Evolutionary conservation across 2,888 invertebrate genomes (phyloP).

Genomic region (Autographa gamma): DNA sequence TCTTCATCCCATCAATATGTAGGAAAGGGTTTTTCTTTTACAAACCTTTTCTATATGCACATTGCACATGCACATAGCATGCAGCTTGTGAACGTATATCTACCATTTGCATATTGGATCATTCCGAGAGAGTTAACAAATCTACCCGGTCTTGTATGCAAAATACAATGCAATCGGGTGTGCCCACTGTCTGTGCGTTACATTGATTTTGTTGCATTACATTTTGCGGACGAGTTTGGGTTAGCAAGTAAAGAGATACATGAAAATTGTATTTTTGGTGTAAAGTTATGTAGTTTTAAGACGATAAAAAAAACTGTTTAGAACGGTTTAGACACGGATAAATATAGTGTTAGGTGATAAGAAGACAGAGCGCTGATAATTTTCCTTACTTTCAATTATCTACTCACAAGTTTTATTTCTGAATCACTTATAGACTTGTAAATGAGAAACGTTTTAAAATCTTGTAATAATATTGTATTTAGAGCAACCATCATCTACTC

Average conservation of each 20-base stretch:
- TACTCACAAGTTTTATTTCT: too few relatives aligned
- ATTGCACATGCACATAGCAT: constrained; percentile 25
- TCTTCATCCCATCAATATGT: constrained; percentile 36
- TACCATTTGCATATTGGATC: constrained; percentile 70
- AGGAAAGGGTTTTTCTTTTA: constrained; percentile 44
- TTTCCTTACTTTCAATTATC: too few relatives aligned
- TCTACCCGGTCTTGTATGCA: constrained; percentile 59
- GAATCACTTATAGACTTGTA: too few relatives aligned
- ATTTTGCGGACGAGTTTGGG: constrained; percentile 8
- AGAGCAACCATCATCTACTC: background rate
- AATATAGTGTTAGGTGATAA: too few relatives aligned
- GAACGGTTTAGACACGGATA: too few relatives aligned
- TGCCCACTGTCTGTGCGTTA: constrained; percentile 30
- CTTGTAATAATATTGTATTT: background rate
- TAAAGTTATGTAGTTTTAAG: too few relatives aligned
- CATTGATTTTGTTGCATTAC: constrained; percentile 24
- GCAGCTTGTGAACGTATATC: constrained; percentile 41
- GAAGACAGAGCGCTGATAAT: too few relatives aligned
- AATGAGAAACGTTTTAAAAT: too few relatives aligned
- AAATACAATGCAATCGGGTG: constrained; percentile 47
- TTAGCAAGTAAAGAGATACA: too few relatives aligned
- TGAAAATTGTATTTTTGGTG: background rate
- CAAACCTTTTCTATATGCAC: constrained; percentile 38
- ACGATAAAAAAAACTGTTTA: too few relatives aligned
- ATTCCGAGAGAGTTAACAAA: constrained; percentile 71